These are phyloP conservation scores for Hartigia nigra DNA, from an alignment of 2,888 invertebrate genomes.

Conservation along the genomic window DNA sequence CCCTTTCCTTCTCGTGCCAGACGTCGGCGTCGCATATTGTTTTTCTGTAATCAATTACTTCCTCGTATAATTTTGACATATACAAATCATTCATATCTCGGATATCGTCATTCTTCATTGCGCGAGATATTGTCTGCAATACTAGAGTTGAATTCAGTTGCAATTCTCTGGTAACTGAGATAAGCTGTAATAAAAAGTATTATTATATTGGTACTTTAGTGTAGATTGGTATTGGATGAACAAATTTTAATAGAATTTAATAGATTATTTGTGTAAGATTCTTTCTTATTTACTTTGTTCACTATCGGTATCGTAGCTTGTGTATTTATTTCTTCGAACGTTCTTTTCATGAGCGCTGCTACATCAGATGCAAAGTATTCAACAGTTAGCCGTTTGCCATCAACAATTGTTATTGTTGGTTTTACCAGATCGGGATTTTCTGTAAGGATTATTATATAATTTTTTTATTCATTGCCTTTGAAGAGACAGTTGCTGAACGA, in stretches of 20 bases:
- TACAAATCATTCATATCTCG: slow-evolving; percentile 63
- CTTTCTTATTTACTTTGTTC: slow-evolving; percentile 51
- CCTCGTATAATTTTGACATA: slow-evolving; percentile 55
- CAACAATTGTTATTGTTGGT: slow-evolving; percentile 52
- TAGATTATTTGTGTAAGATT: not conserved
- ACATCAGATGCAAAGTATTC: slow-evolving; percentile 56
- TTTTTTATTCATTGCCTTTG: not conserved
- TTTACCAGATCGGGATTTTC: slow-evolving; percentile 62
- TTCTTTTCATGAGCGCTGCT: slow-evolving; percentile 48
- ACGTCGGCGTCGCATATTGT: slow-evolving; percentile 50
- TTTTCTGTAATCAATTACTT: slow-evolving; percentile 40
- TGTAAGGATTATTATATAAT: slow-evolving; percentile 28
- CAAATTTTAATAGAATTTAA: not conserved
- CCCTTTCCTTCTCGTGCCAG: slow-evolving; percentile 60
- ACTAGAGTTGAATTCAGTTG: slow-evolving; percentile 52
- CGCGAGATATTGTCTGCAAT: slow-evolving; percentile 53
- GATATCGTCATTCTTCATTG: slow-evolving; percentile 61
- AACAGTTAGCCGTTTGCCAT: slow-evolving; percentile 49
- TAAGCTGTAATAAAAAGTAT: slow-evolving; percentile 40
- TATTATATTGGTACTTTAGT: not conserved
- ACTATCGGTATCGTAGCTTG: slow-evolving; percentile 48
- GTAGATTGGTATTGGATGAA: not conserved
- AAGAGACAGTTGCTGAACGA: not conserved
- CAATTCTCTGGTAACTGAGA: slow-evolving; percentile 56
- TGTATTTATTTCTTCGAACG: slow-evolving; percentile 51